A percentile compares a stretch with the other conserved stretches of the same genome.
Evolutionary conservation across 2,113 vertebrate species (phyloP).

Genomic region (Talpa occidentalis): DNA sequence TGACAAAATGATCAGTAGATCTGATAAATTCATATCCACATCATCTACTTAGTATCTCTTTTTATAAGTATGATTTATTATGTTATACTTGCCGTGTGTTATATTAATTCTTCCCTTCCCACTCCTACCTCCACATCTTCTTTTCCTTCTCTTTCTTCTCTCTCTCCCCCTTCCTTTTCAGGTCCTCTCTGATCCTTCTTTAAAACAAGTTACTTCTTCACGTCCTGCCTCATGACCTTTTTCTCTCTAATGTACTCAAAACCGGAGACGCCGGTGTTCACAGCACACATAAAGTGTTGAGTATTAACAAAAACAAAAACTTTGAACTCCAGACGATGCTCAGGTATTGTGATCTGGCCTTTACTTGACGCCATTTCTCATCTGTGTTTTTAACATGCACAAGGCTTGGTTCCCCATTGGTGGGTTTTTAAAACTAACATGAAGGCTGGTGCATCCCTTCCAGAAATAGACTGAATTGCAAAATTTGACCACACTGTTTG

Average conservation of each 20-base stretch:
- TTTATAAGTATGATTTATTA: not conserved
- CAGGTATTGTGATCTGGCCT: not conserved
- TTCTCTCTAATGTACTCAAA: not conserved
- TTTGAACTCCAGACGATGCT: not conserved
- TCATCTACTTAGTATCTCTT: not conserved
- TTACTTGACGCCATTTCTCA: constrained; percentile 16
- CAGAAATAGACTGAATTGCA: not conserved
- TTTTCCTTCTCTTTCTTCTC: too few relatives aligned
- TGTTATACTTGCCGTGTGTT: too few relatives aligned
- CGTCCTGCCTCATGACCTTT: not conserved
- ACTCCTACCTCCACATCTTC: too few relatives aligned
- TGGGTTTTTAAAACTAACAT: constrained; percentile 13
- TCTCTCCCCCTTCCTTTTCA: not conserved
- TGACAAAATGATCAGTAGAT: not conserved
- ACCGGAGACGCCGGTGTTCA: not conserved
- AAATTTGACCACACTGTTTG: constrained; percentile 63
- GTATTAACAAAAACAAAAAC: not conserved
- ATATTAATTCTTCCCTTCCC: too few relatives aligned
- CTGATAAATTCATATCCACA: not conserved
- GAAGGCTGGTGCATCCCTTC: not conserved
- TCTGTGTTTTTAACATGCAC: not conserved
- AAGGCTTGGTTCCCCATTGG: not conserved
- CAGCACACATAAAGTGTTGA: not conserved
- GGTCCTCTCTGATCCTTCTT: not conserved
- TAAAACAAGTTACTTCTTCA: not conserved